phyloP scores from a whole-genome alignment of 64 coral and sea anemone genomes.

The Dendrophyllia cribrosa region DNA sequence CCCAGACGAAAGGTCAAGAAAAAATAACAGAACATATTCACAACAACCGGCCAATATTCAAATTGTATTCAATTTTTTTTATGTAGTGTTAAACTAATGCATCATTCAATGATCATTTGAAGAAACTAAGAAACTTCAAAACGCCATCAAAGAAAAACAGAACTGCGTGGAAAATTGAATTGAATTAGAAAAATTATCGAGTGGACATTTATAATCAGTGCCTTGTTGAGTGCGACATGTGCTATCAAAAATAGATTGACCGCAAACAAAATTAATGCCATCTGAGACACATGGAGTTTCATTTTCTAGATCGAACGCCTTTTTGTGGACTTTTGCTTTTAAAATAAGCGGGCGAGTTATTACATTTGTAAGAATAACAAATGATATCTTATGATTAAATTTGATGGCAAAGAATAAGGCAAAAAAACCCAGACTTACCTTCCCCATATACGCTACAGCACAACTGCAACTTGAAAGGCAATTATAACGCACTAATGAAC shows the following conservation, averaged over 20 bases:
- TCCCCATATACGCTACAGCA: not conserved
- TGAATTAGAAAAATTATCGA: conserved; percentile 2
- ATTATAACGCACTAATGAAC: not conserved
- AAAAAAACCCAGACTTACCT: not conserved
- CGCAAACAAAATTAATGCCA: conserved; percentile 27
- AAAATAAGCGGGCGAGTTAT: too few relatives aligned
- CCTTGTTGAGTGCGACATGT: not conserved
- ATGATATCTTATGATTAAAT: not conserved
- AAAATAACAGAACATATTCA: not conserved
- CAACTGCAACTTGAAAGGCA: not conserved
- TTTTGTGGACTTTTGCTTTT: not conserved
- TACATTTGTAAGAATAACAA: too few relatives aligned
- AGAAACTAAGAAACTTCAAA: too few relatives aligned
- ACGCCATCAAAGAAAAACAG: too few relatives aligned
- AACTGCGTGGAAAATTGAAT: not conserved
- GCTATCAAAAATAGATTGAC: conserved; percentile 9
- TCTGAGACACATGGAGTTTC: not conserved
- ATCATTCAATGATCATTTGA: too few relatives aligned
- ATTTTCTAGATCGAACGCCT: not conserved
- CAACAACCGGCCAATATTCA: conserved; percentile 1
- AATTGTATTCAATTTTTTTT: not conserved
- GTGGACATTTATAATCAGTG: not conserved
- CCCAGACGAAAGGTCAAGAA: conserved; percentile 30
- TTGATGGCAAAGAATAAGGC: not conserved
- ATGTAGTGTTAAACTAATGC: too few relatives aligned